Conservation (phyloP, 1,140 invertebrate genomes). For the Monomorium pharaonis region DNA sequence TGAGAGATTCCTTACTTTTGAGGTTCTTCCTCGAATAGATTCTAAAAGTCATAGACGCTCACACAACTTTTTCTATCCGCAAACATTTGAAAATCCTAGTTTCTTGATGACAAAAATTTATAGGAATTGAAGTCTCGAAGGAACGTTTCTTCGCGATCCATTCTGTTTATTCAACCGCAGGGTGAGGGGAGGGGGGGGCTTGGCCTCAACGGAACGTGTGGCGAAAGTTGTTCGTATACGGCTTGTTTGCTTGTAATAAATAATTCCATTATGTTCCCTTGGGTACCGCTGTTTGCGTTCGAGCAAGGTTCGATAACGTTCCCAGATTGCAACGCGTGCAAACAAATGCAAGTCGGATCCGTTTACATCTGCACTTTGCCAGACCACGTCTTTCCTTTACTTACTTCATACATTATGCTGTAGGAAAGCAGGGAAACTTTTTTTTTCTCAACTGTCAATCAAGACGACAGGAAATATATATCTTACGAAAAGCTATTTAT, state of each 20-base stretch:
- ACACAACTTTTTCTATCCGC: background rate
- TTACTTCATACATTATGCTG: background rate
- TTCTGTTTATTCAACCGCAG: slow-evolving; percentile 41
- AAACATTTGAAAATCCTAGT: slow-evolving; percentile 10
- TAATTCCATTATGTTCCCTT: slow-evolving; percentile 52
- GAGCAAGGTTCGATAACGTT: slow-evolving; percentile 49
- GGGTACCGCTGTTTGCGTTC: slow-evolving; percentile 42
- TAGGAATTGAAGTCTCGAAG: slow-evolving; percentile 21
- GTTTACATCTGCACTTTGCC: slow-evolving; percentile 46
- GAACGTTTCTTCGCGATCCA: slow-evolving; percentile 34
- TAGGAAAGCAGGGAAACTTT: slow-evolving; percentile 7
- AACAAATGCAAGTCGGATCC: slow-evolving; percentile 52
- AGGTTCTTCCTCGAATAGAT: background rate
- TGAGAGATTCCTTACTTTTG: background rate
- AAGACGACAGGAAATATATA: background rate
- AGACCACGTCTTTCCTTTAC: background rate
- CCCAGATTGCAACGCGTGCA: slow-evolving; percentile 48
- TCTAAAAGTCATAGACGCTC: background rate
- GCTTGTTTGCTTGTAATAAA: slow-evolving; percentile 57
- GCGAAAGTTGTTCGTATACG: slow-evolving; percentile 50
- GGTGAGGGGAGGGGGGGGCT: background rate
- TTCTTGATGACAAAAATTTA: slow-evolving; percentile 32
- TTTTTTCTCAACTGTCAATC: background rate
- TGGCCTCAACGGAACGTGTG: slow-evolving; percentile 15
- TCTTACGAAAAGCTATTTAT: background rate